These are phyloP conservation scores for Fistularia tabacaria DNA, from an alignment of 2,797 vertebrate genomes.

Conservation along the genomic window DNA sequence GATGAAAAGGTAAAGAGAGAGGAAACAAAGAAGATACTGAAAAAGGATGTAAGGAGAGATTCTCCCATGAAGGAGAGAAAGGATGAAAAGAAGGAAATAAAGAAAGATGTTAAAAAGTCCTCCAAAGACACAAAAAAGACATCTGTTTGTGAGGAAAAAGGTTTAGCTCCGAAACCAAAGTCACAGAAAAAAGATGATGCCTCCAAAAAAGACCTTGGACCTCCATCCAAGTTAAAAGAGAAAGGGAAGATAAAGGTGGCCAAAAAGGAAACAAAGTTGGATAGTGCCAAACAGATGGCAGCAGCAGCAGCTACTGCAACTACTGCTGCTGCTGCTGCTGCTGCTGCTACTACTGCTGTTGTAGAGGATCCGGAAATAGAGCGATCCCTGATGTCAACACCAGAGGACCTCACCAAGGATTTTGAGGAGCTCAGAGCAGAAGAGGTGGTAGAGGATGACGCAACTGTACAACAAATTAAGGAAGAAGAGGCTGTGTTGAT, in stretches of 20 bases:
- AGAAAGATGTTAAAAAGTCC: slow-evolving; percentile 85
- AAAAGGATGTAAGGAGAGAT: slow-evolving; percentile 84
- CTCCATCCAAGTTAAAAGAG: slow-evolving; percentile 84
- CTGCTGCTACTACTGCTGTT: slow-evolving; percentile 30
- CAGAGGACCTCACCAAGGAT: slow-evolving; percentile 95
- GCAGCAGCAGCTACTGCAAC: slow-evolving; percentile 23
- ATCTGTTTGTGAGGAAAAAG: slow-evolving; percentile 77
- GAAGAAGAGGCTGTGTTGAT: slow-evolving; percentile 64
- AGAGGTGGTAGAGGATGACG: slow-evolving; percentile 75
- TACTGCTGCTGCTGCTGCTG: slow-evolving; percentile 16
- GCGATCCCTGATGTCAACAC: slow-evolving; percentile 91
- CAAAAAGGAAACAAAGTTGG: slow-evolving; percentile 78
- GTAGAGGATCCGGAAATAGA: slow-evolving; percentile 77
- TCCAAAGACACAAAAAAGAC: slow-evolving; percentile 86
- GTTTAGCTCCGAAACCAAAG: slow-evolving; percentile 82
- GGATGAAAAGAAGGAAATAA: slow-evolving; percentile 81
- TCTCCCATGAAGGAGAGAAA: slow-evolving; percentile 80
- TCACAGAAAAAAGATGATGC: slow-evolving; percentile 82
- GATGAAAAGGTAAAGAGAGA: slow-evolving; percentile 85
- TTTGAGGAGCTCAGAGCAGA: slow-evolving; percentile 91
- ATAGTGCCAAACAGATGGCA: slow-evolving; percentile 19
- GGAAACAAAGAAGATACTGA: slow-evolving; percentile 80
- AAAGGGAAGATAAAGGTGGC: slow-evolving; percentile 82
- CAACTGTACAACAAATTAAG: slow-evolving; percentile 68
- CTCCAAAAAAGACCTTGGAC: slow-evolving; percentile 77